A percentile compares a stretch with the other conserved stretches of the same genome.
Conservation (phyloP, 2,888 invertebrate species). For the Nyleta sp. region DNA sequence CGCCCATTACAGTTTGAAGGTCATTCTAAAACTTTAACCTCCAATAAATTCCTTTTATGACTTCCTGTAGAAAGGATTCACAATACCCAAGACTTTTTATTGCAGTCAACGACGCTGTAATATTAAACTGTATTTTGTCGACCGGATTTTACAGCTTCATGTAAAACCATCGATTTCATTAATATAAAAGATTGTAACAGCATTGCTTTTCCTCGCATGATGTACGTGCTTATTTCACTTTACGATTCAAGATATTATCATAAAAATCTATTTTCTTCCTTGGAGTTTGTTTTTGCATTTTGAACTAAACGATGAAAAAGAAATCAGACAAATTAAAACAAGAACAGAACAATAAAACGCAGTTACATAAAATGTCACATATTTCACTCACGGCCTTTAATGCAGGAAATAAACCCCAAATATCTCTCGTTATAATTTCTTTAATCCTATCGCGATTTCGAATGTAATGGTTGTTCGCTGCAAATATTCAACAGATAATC, state of each 20-base stretch:
- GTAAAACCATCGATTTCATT: slow-evolving; percentile 25
- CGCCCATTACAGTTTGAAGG: slow-evolving; percentile 10
- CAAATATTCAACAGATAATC: background rate
- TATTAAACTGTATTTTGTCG: background rate
- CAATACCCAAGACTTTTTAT: background rate
- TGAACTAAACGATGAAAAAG: too few species aligned
- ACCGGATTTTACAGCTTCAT: background rate
- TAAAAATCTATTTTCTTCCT: too few species aligned
- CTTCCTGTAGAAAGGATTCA: background rate
- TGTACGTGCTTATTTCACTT: too few species aligned
- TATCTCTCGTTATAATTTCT: background rate
- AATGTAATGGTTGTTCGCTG: background rate
- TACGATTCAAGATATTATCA: too few species aligned
- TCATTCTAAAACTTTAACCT: background rate
- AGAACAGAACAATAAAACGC: too few species aligned
- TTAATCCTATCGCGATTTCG: background rate
- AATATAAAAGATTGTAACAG: slow-evolving; percentile 17
- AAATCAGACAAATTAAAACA: too few species aligned
- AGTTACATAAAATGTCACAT: slow-evolving; percentile 13
- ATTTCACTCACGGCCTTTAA: slow-evolving; percentile 5
- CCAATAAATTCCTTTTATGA: slow-evolving; percentile 1
- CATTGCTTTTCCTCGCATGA: background rate
- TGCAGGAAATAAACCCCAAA: slow-evolving; percentile 9
- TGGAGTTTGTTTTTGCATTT: too few species aligned
- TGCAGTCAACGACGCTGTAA: background rate